phyloP scores from a whole-genome alignment of 2,888 invertebrate species.

The Isoperla grammatica region DNA sequence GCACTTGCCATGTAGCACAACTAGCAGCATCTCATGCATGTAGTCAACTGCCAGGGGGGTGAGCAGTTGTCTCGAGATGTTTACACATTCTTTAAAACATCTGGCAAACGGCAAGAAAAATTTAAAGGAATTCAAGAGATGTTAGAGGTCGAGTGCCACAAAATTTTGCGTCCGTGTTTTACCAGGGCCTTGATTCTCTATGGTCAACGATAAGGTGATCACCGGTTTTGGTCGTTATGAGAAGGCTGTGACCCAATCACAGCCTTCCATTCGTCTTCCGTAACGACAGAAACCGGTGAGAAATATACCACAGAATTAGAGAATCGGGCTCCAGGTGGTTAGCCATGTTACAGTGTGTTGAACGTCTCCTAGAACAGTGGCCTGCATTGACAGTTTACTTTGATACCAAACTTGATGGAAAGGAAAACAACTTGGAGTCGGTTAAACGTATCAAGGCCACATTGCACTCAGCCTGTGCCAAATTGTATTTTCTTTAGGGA shows the following conservation, averaged over 20 bases:
- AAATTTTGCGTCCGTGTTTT: slow-evolving; percentile 6
- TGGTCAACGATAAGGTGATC: no score
- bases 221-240: no score
- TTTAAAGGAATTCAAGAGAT: background rate
- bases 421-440: background rate
- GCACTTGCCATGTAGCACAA: background rate
- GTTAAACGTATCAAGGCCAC: background rate
- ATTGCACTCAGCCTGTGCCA: background rate
- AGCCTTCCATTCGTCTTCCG: no score
- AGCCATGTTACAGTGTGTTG: slow-evolving; percentile 15
- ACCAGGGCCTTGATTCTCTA: no score
- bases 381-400: slow-evolving; percentile 4
- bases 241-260: no score
- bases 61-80: slow-evolving; percentile 4
- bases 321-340: background rate
- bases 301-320: background rate
- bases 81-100: no score
- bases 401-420: background rate
- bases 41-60: background rate
- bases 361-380: slow-evolving; percentile 7
- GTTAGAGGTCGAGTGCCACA: no score
- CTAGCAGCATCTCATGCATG: slow-evolving; percentile 7
- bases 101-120: background rate
- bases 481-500: slow-evolving; percentile 8
- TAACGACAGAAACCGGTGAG: no score